Evolutionary conservation across 2,888 invertebrate genomes (phyloP), one percentile per base, ranked within the genome.

Genomic region (Catotricha subobsoleta): DNA sequence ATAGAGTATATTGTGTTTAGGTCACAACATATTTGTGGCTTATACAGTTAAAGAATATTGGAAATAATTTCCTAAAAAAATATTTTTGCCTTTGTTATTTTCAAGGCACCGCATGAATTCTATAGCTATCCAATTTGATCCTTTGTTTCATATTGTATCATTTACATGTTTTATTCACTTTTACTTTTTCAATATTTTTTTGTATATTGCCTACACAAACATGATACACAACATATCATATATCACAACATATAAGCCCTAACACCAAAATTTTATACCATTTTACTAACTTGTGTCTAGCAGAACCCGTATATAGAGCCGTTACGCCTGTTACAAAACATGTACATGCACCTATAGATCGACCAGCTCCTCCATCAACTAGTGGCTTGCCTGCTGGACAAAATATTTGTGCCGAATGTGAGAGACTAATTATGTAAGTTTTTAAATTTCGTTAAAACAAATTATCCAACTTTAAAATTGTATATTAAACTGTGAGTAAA

Each of bases 371-470:
- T 59, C 72, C 74, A 62, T 67, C 74, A 58, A 75, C 73, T 52
- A 75, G 73, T 53, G 80, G 78, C 57, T 70, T 86, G 53, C 80
- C 82, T 52, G 75, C 84, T 52, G 82, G 84, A 56, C 87, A 88
- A 68, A 90, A 88, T 68, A 81, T 90, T 66, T 97, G 97, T 72
- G 84, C 84, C 52, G 91, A 91, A 60, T 97, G 97, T 72, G 92
- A 92, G 65, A 79, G 92, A 58, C 79, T 92, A 58, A 92, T 95
- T 68, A 86, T 90, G 94, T 95, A 82, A 88, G 91, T 82, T 71
- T n/a, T n/a, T n/a, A n/a, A n/a, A n/a, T n/a, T n/a, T n/a, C n/a
- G n/a, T n/a, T n/a, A n/a, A n/a, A n/a, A n/a, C n/a, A n/a, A n/a
- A n/a, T n/a, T n/a, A n/a, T n/a, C n/a, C n/a, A n/a, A n/a, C n/a